Evolutionary conservation across 2,888 invertebrate species (phyloP).

Genomic region (Pemphredon lugubris): DNA sequence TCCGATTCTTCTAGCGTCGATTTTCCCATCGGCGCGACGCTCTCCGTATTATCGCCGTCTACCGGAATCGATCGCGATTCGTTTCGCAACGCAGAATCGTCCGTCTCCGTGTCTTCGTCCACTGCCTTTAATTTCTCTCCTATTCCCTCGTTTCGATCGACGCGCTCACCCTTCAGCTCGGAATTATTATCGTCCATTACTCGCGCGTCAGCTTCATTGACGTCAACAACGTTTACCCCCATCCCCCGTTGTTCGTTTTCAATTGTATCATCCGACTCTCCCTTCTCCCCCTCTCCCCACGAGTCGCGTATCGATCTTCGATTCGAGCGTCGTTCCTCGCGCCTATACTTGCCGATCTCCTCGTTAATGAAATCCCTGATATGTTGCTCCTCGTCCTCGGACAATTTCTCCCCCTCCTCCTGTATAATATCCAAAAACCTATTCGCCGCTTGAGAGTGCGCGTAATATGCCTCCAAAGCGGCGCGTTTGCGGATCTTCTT

Average conservation of each 20-base stretch:
- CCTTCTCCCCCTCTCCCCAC: no score
- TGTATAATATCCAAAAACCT: conserved; percentile 89
- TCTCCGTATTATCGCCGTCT: no score
- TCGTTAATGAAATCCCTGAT: conserved; percentile 82
- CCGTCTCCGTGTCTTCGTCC: no score
- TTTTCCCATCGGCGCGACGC: background rate
- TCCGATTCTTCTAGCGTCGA: background rate
- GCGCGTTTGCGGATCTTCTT: conserved; percentile 83
- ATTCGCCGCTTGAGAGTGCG: conserved; percentile 84
- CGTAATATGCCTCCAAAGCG: conserved; percentile 83
- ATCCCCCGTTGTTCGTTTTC: background rate
- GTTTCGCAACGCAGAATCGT: no score
- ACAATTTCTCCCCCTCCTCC: conserved; percentile 88
- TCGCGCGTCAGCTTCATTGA: no score
- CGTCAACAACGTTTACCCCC: conserved; percentile 9
- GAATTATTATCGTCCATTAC: no score
- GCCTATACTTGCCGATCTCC: conserved; percentile 81
- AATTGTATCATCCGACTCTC: no score
- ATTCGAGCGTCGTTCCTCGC: conserved; percentile 36
- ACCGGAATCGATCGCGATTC: no score
- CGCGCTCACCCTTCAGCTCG: no score
- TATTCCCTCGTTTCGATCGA: no score
- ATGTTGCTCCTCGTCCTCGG: conserved; percentile 82
- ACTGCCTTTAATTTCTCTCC: no score
- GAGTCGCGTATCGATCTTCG: background rate